phyloP scores from a whole-genome alignment of 2,113 vertebrate species.

The Bos javanicus region DNA sequence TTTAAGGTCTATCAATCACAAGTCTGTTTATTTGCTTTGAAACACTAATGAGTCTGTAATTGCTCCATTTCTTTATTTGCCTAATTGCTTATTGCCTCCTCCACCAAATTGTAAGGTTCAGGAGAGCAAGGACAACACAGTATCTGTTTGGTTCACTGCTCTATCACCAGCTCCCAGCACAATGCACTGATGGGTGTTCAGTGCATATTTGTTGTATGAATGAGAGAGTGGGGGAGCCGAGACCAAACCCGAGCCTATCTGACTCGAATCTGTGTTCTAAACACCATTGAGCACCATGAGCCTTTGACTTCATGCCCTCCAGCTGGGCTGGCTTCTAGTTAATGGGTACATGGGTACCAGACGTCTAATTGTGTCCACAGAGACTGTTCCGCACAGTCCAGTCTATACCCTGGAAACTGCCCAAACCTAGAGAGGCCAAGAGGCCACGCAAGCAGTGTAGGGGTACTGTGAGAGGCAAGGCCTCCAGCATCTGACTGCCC shows the following conservation, averaged over 20 bases:
- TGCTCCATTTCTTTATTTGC: neutral
- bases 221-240: neutral
- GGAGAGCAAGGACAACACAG: neutral
- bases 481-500: neutral
- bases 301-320: neutral
- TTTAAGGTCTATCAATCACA: neutral
- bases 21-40: neutral
- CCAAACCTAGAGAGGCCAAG: neutral
- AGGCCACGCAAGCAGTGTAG: fast-evolving
- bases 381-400: neutral
- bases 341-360: neutral
- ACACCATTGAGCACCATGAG: fast-evolving
- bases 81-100: neutral
- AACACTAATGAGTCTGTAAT: neutral
- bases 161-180: neutral
- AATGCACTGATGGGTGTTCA: neutral
- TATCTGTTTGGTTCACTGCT: neutral
- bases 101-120: neutral
- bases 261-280: neutral
- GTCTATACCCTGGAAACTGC: neutral
- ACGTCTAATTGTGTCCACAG: neutral
- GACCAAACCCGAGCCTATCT: neutral
- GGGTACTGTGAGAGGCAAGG: neutral
- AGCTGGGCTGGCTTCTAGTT: neutral
- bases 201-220: neutral